Base-by-base conservation (phyloP, 1,140 invertebrate genomes). In the Cydia amplana region DNA sequence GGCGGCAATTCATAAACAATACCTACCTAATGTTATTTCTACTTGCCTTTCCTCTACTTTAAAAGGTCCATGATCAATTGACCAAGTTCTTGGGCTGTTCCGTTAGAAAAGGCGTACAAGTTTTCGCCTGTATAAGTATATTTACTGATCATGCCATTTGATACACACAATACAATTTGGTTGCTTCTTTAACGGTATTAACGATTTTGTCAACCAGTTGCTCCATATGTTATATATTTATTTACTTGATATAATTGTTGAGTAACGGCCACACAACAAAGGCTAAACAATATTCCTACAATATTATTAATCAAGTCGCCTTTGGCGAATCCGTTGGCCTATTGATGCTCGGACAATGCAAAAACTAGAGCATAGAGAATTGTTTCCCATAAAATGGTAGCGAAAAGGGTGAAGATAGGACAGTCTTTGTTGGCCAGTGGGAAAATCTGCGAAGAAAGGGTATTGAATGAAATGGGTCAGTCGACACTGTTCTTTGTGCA, bases 301-400 rank as follows among this genome's bases (percentile, higher is more conserved):
- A 85, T 87, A 91, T 90, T 92, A 87, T 87, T 86, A 82, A 75
- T 88, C 87, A 88, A 89, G 83, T 81, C 85, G 89, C 90, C 85
- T 86, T 85, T 84, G 88, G 89, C 90, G 83, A 90, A 85, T 87
- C 83, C 84, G 86, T 89, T 87, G 80, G 79, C 79, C 82, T 77
- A 83, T 86, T 87, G 78, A 76, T 75, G 76, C 76, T 87, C 75
- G 89, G 89, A 92, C 90, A 92, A 92, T 91, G 90, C 90, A 91
- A 91, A 92, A 91, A 90, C 87, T 92, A 82, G 90, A 92, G 89
- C 90, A 84, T 81, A 87, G 80, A 83, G 85, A 84, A 77, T 79
- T 82, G 81, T 87, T 92, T 92, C 90, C 88, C 90, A 92, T 92
- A 90, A 91, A 90, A 89, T 85, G 81, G 83, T 87, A 87, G 77